Base-by-base conservation (phyloP, 2,888 invertebrate species). In the Diogma glabrata region DNA sequence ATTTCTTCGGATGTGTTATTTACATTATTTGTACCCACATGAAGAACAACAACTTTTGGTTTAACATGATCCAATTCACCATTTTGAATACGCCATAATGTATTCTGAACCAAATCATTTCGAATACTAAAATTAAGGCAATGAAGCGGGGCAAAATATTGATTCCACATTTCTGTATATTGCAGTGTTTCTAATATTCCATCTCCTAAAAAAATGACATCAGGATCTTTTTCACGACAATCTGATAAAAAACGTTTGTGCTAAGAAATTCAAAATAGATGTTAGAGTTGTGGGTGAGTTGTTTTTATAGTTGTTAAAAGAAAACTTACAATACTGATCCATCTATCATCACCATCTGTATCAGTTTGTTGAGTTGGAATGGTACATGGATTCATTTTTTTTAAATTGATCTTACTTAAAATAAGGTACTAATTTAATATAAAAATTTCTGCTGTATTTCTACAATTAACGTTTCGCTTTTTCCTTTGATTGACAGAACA, bases 181-280 rank as follows among this genome's bases (percentile, higher is more conserved):
- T 84, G 82, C 60, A 93, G 70, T 47, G 87, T 82, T 70, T 87
- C 84, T 53, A 93, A 73, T 58, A 92, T 79, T 45, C 90, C 90
- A 70, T 93, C 94, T 1, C 93, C 94, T 56, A 93, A 79, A 61
- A 93, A 89, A 59, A 93, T 79, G 24, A 93, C 90, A 67, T 94
- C 93, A 12, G 90, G 91, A 70, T 94, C 93, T 70, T 87, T 86
- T 61, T 88, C 91, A 65, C 86, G 82, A 7, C 87, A 85, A 67
- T 92, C 88, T 10, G 79, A 78, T 52, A 91, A 74, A 70, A 90
- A 92, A 60, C 88, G 76, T 61, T 87, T 83, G 67, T 93, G 93
- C 89, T 89, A n/a, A n/a, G 71, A 54, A 62, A 66, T 64, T 54
- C 65, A 64, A 53, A 54, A 45, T n/a, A n/a, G n/a, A n/a, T n/a